phyloP scores from a whole-genome alignment of 2,797 vertebrate species.

The Tauraco hartlaubi region DNA sequence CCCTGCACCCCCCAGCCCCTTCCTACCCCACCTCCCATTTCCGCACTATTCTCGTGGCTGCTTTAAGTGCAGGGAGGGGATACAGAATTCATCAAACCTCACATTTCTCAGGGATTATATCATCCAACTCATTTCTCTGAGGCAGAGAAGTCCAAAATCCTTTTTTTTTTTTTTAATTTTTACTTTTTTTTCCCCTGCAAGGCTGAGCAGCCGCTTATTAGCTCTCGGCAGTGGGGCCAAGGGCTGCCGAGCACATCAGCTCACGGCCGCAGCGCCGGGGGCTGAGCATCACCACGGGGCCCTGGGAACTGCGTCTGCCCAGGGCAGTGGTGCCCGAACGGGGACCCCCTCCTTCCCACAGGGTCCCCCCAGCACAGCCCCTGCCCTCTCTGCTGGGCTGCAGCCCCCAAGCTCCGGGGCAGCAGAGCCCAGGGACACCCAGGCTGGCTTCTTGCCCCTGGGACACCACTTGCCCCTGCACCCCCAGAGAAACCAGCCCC shows the following conservation, averaged over 20 bases:
- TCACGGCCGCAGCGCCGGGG: neutral
- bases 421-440: neutral
- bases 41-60: neutral
- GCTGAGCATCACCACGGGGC: neutral
- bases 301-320: neutral
- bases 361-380: neutral
- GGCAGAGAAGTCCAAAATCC: neutral
- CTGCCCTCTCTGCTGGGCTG: neutral
- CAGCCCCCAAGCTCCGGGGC: neutral
- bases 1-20: neutral
- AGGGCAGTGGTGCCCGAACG: accelerated
- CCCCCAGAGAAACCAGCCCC: neutral
- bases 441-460: neutral
- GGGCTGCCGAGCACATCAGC: neutral
- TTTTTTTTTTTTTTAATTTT: neutral
- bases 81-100: neutral
- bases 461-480: neutral
- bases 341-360: neutral
- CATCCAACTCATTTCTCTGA: neutral
- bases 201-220: neutral
- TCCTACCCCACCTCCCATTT: neutral
- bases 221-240: neutral
- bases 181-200: neutral
- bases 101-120: conserved; percentile 31
- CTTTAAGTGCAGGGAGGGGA: conserved; percentile 32